Evolutionary conservation across 92 coral and sea anemone species (phyloP).

Genomic region (Umimayanthus chanpuru): DNA sequence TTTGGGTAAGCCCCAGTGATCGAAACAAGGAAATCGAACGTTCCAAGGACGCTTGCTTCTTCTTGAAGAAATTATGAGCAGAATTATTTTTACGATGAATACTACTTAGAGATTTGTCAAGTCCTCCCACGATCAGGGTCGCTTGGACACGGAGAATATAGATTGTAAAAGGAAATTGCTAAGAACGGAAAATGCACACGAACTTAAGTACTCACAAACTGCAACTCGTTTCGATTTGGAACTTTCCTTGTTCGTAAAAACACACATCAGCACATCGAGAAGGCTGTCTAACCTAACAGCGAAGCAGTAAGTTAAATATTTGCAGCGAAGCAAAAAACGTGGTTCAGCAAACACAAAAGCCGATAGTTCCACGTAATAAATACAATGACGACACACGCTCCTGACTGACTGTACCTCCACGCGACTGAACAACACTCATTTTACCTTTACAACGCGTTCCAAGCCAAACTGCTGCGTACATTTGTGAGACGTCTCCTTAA

Average conservation of each 20-base stretch:
- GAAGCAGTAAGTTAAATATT: not conserved
- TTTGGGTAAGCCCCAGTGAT: slow-evolving; percentile 22
- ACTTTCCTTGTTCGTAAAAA: not conserved
- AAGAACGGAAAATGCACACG: slow-evolving; percentile 40
- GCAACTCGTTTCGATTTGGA: not conserved
- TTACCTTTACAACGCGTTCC: slow-evolving; percentile 15
- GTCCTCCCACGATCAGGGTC: slow-evolving; percentile 42
- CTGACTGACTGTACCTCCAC: slow-evolving; percentile 5
- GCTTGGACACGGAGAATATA: slow-evolving; percentile 37
- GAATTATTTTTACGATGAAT: not conserved
- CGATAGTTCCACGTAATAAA: slow-evolving; percentile 50
- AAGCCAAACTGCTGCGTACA: slow-evolving; percentile 16
- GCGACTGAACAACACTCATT: not conserved
- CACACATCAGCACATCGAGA: not conserved
- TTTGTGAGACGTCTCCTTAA: not conserved
- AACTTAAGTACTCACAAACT: not conserved
- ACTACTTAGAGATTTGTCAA: slow-evolving; percentile 22
- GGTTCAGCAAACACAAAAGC: slow-evolving; percentile 46
- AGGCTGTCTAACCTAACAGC: slow-evolving; percentile 6
- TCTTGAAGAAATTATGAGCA: not conserved
- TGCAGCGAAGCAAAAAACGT: slow-evolving; percentile 46
- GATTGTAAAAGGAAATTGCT: slow-evolving; percentile 39
- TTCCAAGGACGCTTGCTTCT: not conserved
- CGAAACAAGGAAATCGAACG: slow-evolving; percentile 27
- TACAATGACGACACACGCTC: slow-evolving; percentile 44